Conservation (phyloP, 2,113 vertebrate genomes). For the Phrynocephalus versicolor region DNA sequence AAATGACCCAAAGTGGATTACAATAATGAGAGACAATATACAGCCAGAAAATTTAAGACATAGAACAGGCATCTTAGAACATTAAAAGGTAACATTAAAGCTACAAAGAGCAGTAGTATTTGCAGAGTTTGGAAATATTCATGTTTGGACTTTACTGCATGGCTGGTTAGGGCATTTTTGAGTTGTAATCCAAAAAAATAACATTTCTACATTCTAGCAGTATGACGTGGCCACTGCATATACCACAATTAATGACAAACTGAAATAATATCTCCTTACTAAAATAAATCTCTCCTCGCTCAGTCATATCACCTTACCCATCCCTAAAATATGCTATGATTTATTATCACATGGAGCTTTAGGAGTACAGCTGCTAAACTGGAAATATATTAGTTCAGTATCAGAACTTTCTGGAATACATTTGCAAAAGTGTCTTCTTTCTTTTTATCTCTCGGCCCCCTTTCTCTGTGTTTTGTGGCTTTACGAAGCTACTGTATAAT, state of each 20-base stretch:
- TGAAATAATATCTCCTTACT: background rate
- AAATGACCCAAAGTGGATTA: no score
- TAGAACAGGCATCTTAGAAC: no score
- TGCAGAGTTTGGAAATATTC: no score
- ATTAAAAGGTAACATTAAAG: no score
- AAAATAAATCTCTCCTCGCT: background rate
- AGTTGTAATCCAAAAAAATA: no score
- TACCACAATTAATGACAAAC: background rate
- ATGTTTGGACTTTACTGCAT: no score
- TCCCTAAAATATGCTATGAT: background rate
- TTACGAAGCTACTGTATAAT: conserved; percentile 47
- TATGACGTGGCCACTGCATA: background rate
- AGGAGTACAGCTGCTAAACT: conserved; percentile 26
- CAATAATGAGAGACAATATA: no score
- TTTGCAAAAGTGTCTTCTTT: conserved; percentile 14
- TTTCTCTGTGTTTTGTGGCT: background rate
- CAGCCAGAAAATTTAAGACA: no score
- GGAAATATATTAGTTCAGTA: conserved; percentile 40
- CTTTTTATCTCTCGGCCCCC: no score
- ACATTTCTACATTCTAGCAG: background rate
- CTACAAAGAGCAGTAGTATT: no score
- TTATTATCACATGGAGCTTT: conserved; percentile 29
- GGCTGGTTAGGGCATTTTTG: no score
- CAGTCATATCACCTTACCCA: conserved; percentile 29
- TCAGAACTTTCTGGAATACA: conserved; percentile 37